Percentiles rank a stretch among this genome's conserved stretches.
Conservation (phyloP, 2,113 vertebrate species). For the Larimichthys crocea region DNA sequence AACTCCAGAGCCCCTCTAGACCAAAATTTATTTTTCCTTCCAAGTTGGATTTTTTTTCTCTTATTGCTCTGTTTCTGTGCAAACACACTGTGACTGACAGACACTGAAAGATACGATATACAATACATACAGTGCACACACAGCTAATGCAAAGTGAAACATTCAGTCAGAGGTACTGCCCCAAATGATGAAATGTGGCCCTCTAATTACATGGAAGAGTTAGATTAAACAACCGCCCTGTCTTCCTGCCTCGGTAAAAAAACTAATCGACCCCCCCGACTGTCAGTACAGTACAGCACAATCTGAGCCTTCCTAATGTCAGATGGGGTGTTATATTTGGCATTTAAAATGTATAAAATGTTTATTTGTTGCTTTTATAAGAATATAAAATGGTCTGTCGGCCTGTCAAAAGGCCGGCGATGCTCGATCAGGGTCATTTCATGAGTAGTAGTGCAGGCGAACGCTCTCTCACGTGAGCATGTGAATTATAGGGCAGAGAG, state of each 20-base stretch:
- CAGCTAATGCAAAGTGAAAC: neutral
- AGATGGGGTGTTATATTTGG: slow-evolving; percentile 2
- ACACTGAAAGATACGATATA: neutral
- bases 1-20: slow-evolving; percentile 15
- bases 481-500: slow-evolving; percentile 65
- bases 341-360: slow-evolving; percentile 38
- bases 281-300: neutral
- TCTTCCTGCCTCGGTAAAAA: neutral
- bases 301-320: slow-evolving; percentile 13
- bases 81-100: slow-evolving; percentile 18
- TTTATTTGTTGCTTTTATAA: slow-evolving; percentile 45
- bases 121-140: neutral
- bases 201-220: slow-evolving; percentile 16
- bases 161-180: slow-evolving; percentile 5
- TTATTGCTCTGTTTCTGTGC: neutral
- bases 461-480: slow-evolving; percentile 51
- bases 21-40: slow-evolving; percentile 8
- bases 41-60: neutral
- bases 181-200: neutral
- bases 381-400: slow-evolving; percentile 32
- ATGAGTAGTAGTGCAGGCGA: slow-evolving; percentile 26
- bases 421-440: slow-evolving; percentile 62
- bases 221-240: neutral
- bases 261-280: slow-evolving; percentile 5
- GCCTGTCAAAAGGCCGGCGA: slow-evolving; percentile 29